A percentile compares a stretch with the other conserved stretches of the same genome.
Evolutionary conservation across 2,797 vertebrate genomes (phyloP).

Genomic region (Mallotus villosus): DNA sequence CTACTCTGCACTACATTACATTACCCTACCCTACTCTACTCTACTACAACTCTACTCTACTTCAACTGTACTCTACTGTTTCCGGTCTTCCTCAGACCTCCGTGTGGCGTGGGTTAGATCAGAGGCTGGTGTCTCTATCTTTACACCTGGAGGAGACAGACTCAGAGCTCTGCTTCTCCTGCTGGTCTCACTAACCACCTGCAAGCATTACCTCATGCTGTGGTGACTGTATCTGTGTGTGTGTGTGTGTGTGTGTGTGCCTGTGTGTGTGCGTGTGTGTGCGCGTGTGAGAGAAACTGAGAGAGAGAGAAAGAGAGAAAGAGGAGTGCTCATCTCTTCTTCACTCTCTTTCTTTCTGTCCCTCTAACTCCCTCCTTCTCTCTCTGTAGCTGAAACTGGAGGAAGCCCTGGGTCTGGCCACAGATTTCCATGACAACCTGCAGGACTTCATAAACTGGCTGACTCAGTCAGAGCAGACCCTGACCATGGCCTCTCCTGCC

Average conservation of each 20-base stretch:
- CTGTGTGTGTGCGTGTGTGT: conserved; percentile 5
- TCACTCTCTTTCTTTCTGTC: not conserved
- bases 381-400: conserved; percentile 88
- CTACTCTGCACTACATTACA: too few species aligned
- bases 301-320: not conserved
- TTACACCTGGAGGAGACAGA: conserved; percentile 28
- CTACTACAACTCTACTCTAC: too few species aligned
- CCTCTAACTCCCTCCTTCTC: not conserved
- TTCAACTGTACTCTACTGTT: not conserved
- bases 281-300: not conserved
- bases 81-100: conserved; percentile 22
- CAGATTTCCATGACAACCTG: conserved; percentile 95
- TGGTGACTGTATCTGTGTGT: conserved; percentile 44
- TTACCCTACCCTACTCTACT: too few species aligned
- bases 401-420: conserved; percentile 89
- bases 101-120: conserved; percentile 57
- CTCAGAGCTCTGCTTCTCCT: not conserved
- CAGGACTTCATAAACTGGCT: conserved; percentile 99
- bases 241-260: conserved; percentile 13
- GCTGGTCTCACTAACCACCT: too few species aligned
- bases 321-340: too few species aligned
- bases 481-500: conserved; percentile 89
- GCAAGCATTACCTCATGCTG: conserved; percentile 27
- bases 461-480: conserved; percentile 94
- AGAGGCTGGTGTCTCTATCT: conserved; percentile 60